These are phyloP conservation scores for Drosophila imparisetae DNA, from an alignment of 2,888 invertebrate genomes.

Conservation along the genomic window DNA sequence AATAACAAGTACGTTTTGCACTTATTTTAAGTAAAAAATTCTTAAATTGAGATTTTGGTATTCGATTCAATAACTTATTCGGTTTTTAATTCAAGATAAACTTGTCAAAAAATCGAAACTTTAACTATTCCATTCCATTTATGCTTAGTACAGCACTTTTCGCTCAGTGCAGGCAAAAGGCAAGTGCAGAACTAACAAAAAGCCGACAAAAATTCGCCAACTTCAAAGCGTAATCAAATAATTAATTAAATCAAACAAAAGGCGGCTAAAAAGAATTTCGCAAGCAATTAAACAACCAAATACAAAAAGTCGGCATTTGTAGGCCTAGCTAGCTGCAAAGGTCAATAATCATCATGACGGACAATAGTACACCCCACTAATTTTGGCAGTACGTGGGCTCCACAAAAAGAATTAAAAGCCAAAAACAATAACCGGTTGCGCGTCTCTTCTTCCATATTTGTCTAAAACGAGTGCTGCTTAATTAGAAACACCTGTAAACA, in stretches of 20 bases:
- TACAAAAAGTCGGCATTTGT: constrained; percentile 16
- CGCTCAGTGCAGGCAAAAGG: constrained; percentile 14
- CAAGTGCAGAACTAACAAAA: constrained; percentile 33
- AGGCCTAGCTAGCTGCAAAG: constrained; percentile 65
- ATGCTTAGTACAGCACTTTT: not conserved
- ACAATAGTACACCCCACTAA: constrained; percentile 51
- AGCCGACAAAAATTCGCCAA: constrained; percentile 64
- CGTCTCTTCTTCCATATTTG: constrained; percentile 44
- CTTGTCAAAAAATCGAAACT: not conserved
- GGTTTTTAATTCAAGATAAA: not conserved
- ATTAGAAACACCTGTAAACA: constrained; percentile 75
- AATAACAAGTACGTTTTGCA: not conserved
- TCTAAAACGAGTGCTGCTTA: constrained; percentile 67
- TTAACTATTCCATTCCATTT: not conserved
- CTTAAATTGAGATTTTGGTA: not conserved
- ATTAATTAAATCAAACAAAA: constrained; percentile 78
- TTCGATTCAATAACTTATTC: not conserved
- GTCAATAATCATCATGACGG: constrained; percentile 66
- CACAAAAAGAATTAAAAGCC: not conserved
- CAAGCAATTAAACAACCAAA: constrained; percentile 64
- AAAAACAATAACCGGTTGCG: constrained; percentile 50
- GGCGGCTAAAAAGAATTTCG: constrained; percentile 63
- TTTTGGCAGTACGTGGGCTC: constrained; percentile 42
- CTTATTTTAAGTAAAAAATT: not conserved
- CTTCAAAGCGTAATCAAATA: constrained; percentile 76